These are phyloP conservation scores for Venustoraphidia nigricollis DNA, from an alignment of 2,888 invertebrate genomes.

Conservation along the genomic window DNA sequence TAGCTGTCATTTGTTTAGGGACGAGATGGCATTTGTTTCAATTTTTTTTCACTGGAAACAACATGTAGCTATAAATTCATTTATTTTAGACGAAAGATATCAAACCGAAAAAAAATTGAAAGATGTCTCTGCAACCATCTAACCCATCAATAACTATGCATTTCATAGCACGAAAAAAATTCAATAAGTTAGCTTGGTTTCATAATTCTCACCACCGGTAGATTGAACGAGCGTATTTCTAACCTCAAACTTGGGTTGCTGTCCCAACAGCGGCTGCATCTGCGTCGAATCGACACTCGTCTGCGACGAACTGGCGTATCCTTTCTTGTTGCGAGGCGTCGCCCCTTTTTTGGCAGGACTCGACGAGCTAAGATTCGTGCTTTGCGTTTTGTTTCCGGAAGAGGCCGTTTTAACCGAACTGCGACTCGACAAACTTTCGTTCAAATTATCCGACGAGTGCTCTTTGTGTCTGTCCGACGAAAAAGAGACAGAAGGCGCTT, in stretches of 20 bases:
- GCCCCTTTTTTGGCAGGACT: slow-evolving; percentile 1
- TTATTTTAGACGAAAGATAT: not conserved
- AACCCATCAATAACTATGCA: too few species aligned
- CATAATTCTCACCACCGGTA: slow-evolving; percentile 20
- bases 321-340: not conserved
- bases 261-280: not conserved
- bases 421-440: slow-evolving; percentile 26
- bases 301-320: not conserved
- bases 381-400: slow-evolving; percentile 27
- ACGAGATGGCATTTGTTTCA: too few species aligned
- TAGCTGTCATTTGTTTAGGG: too few species aligned
- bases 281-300: not conserved
- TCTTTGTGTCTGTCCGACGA: slow-evolving; percentile 12
- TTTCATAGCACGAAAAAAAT: not conserved
- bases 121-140: not conserved
- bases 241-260: slow-evolving; percentile 2
- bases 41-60: too few species aligned
- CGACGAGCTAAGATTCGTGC: slow-evolving; percentile 25
- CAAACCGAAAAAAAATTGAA: not conserved
- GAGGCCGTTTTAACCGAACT: slow-evolving; percentile 14
- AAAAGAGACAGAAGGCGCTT: slow-evolving; percentile 11
- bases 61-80: too few species aligned
- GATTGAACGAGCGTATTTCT: slow-evolving; percentile 5
- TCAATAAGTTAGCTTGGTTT: slow-evolving; percentile 17
- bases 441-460: slow-evolving; percentile 19